Percentiles rank a stretch among this genome's conserved stretches.
phyloP scores from a whole-genome alignment of 2,113 vertebrate genomes.

The Chaetodon trifascialis region DNA sequence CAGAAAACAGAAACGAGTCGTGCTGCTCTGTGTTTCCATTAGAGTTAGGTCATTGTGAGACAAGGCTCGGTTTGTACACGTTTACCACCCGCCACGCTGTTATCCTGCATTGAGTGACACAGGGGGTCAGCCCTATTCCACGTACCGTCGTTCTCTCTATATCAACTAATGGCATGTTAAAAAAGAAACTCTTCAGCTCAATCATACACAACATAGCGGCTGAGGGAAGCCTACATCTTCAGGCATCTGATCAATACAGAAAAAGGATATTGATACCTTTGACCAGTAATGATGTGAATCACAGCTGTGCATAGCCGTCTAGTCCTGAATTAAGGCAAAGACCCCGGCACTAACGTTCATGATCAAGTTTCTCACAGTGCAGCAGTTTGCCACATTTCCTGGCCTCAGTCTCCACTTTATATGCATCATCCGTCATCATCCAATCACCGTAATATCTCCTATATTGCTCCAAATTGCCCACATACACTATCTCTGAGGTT shows the following conservation, averaged over 20 bases:
- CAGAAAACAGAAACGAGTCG: neutral
- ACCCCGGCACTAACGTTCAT: constrained; percentile 7
- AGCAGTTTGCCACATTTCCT: constrained; percentile 8
- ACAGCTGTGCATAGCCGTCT: constrained; percentile 22
- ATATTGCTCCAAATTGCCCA: constrained; percentile 35
- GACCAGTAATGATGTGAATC: constrained; percentile 29
- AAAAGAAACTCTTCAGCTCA: neutral
- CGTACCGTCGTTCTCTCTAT: neutral
- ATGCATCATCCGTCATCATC: constrained; percentile 24
- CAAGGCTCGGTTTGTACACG: neutral
- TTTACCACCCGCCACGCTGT: neutral
- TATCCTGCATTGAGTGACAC: neutral
- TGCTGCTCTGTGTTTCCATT: neutral
- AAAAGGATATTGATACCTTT: constrained; percentile 28
- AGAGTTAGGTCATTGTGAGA: neutral
- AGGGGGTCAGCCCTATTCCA: neutral
- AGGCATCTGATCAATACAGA: constrained; percentile 27
- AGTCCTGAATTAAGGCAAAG: neutral
- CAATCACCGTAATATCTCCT: constrained; percentile 15
- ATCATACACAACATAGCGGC: neutral
- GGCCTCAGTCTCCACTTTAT: constrained; percentile 8
- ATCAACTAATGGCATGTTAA: neutral
- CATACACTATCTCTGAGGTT: constrained; percentile 32
- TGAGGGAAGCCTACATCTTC: neutral
- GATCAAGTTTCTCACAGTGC: neutral